A percentile compares a stretch with the other conserved stretches of the same genome.
Evolutionary conservation across 1,140 invertebrate genomes (phyloP).

Genomic region (Nomia melanderi): DNA sequence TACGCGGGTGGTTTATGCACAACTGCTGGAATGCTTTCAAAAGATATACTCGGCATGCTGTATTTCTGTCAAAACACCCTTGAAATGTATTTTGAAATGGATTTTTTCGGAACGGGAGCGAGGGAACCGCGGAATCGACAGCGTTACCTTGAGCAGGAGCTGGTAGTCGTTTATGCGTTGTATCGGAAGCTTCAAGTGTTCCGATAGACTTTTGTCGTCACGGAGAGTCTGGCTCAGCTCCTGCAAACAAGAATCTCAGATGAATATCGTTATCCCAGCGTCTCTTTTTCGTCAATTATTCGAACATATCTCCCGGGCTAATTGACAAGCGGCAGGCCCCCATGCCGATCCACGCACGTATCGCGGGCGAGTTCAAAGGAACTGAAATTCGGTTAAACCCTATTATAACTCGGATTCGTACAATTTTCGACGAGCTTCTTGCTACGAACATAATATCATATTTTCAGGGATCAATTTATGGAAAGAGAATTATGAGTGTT

Average conservation of each 20-base stretch:
- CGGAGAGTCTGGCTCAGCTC: slow-evolving; percentile 91
- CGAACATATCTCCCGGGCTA: too few species aligned
- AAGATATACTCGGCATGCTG: slow-evolving; percentile 41
- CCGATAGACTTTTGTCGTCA: slow-evolving; percentile 93
- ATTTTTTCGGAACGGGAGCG: slow-evolving; percentile 3
- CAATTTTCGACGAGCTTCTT: too few species aligned
- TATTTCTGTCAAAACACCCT: slow-evolving; percentile 60
- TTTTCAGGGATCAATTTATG: too few species aligned
- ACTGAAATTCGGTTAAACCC: too few species aligned
- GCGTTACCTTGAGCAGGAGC: slow-evolving; percentile 93
- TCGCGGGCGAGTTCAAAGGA: too few species aligned
- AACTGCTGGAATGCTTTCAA: slow-evolving; percentile 63
- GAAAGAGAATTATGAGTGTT: too few species aligned
- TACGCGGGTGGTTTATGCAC: slow-evolving; percentile 20
- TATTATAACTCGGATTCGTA: too few species aligned
- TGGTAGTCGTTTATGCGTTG: slow-evolving; percentile 98
- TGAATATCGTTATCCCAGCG: too few species aligned
- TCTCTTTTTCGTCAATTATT: too few species aligned
- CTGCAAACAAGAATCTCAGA: slow-evolving; percentile 82
- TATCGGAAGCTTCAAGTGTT: slow-evolving; percentile 96
- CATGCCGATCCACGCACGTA: too few species aligned
- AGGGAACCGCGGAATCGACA: slow-evolving; percentile 10
- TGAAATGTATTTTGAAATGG: slow-evolving; percentile 55
- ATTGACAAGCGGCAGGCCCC: too few species aligned
- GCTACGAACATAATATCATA: too few species aligned